Evolutionary conservation across 2,888 invertebrate species (phyloP), one percentile per base, ranked within the genome.

Genomic region (Lamproptera curius): DNA sequence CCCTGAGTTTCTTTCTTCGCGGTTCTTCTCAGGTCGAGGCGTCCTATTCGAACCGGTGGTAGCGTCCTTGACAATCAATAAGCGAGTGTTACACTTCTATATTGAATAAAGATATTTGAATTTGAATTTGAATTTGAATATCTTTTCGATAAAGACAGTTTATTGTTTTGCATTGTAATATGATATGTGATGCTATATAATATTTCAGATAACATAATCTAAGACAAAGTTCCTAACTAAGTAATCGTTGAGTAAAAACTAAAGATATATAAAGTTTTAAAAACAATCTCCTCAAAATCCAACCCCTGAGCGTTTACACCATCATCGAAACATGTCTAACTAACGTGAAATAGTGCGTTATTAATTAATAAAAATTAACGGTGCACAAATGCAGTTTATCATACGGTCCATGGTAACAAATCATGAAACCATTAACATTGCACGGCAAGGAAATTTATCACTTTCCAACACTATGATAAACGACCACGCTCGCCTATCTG

Each of bases 291-390:
- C 39, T 11, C 26, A 26, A 14, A 39, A 35, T 9, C 2, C 15
- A 4, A 13, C 15, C 2, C 0, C 35, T 1, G 15, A 13, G 13
- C 20, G 20, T 42, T 42, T 23, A 13, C 14, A 13, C 34, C 20
- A 6, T 35, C 23, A 6, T 15, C 34, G 10, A 34, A 14, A 42
- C 20, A 23, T 35, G 15, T 42, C 9, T 20, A 42, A 28, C 23
- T 15, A 43, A 14, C 16, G n/a, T 28, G 28, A 37, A 2, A 20
- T 34, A 35, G 33, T 16, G 16, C n/a, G 5, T 3, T 20, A 14
- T 35, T 26, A 26, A 43, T 9, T 15, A 23, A 15, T 42, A 16
- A 42, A 35, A 26, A 23, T 16, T 42, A 26, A 37, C 37, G 14
- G 28, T 13, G 31, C 17, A 44, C 0, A 10, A 16, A 16, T 4